Base-by-base conservation (phyloP, 2,797 vertebrate species). In the Sphaeramia orbicularis region DNA sequence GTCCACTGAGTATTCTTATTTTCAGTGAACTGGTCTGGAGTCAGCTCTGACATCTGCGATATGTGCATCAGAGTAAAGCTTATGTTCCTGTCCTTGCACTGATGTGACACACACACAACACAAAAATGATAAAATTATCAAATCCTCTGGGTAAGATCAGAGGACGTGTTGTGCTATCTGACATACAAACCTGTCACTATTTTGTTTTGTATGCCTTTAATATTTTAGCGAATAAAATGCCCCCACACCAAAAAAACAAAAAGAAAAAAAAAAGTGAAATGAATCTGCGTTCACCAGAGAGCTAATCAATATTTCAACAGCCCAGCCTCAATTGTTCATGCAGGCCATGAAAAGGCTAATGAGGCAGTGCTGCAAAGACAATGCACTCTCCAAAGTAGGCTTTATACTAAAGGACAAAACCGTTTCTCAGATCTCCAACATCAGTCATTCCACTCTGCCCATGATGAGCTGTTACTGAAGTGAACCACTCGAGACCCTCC, bases 221-320 rank as follows among this genome's bases (percentile, higher is more conserved):
- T 30, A 30, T 30, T 30, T 30, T 30, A 30, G 27, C 7, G 3
- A 7, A 19, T 21, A 18, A 60, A 45, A 47, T 38, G 38, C 47
- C 24, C 14, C 41, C 40, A 35, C n/a, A n/a, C n/a, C n/a, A n/a
- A n/a, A n/a, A n/a, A n/a, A n/a, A n/a, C n/a, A n/a, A n/a, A n/a
- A n/a, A n/a, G n/a, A n/a, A n/a, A n/a, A n/a, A 49, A 42, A 50
- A 9, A 50, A 11, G 27, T n/a, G 24, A 50, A 50, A 30, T 36
- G 37, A 9, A 27, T 40, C 40, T 30, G 14, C 47, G 11, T 14
- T 10, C 48, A 45, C 48, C 50, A 52, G 45, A 57, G 38, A 64
- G 65, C 84, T 85, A 73, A 91, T 92, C 87, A 91, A 92, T 91
- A 91, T 92, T 91, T 92, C 74, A 89, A 66, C 64, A 91, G 75